phyloP scores from a whole-genome alignment of 1,140 invertebrate species.

The Ericerus pela region DNA sequence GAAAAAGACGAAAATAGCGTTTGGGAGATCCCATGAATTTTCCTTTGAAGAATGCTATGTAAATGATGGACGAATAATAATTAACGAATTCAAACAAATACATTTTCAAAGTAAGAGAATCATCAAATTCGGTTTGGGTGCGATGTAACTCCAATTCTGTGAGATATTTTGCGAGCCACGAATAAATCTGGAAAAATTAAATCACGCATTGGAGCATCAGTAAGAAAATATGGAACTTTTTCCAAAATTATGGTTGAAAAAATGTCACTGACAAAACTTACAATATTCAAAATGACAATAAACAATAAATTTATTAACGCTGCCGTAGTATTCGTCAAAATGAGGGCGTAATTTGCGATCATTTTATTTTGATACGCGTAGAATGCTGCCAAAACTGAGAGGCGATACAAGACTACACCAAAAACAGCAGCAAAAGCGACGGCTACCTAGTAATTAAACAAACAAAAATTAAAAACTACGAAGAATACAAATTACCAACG shows the following conservation, averaged over 20 bases:
- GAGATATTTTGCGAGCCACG: slow-evolving; percentile 72
- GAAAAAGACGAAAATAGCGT: slow-evolving; percentile 59
- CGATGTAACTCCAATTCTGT: slow-evolving; percentile 87
- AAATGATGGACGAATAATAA: slow-evolving; percentile 96
- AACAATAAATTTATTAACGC: slow-evolving; percentile 73
- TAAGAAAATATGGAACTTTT: slow-evolving; percentile 8
- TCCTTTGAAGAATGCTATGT: slow-evolving; percentile 96
- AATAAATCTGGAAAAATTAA: slow-evolving; percentile 52
- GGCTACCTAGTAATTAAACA: slow-evolving; percentile 36
- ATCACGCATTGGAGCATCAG: not conserved
- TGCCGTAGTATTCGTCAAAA: slow-evolving; percentile 42
- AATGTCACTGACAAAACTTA: slow-evolving; percentile 32
- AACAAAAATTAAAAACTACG: not conserved
- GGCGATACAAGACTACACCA: slow-evolving; percentile 81
- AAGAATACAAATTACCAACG: not conserved
- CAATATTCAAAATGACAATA: slow-evolving; percentile 75
- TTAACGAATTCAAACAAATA: slow-evolving; percentile 97
- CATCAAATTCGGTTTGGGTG: slow-evolving; percentile 96
- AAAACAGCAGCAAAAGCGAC: slow-evolving; percentile 74
- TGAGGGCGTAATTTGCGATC: not conserved
- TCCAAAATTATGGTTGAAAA: not conserved
- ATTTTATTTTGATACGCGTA: slow-evolving; percentile 40
- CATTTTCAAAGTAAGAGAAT: slow-evolving; percentile 90
- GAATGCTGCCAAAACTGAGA: slow-evolving; percentile 57
- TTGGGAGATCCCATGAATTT: slow-evolving; percentile 73